A percentile compares a stretch with the other conserved stretches of the same genome.
Evolutionary conservation across 2,888 invertebrate genomes (phyloP).

Genomic region (Dynastes hyllus): DNA sequence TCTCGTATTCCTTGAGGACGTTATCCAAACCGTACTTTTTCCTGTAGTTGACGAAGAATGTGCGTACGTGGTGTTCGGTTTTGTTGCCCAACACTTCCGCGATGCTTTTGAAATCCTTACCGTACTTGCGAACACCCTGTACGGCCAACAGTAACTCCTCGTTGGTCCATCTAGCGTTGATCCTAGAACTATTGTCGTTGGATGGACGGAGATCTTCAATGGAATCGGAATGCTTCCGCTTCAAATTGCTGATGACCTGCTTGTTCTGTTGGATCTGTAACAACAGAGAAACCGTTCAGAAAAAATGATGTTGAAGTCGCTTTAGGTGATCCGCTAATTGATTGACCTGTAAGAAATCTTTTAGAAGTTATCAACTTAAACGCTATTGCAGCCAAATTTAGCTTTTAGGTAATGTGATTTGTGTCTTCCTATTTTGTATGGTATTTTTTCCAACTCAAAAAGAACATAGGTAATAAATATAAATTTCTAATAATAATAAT

Average conservation of each 20-base stretch:
- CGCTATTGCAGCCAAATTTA: slow-evolving; percentile 32
- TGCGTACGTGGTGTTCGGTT: slow-evolving; percentile 92
- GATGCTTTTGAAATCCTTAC: slow-evolving; percentile 93
- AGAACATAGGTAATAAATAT: slow-evolving; percentile 19
- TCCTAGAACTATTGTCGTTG: slow-evolving; percentile 72
- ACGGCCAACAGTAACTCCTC: slow-evolving; percentile 94
- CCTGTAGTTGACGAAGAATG: slow-evolving; percentile 93
- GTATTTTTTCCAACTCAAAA: slow-evolving; percentile 27
- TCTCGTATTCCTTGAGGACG: slow-evolving; percentile 89
- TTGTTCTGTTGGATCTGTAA: slow-evolving; percentile 95
- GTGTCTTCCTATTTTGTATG: background rate
- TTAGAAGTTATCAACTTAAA: slow-evolving; percentile 29
- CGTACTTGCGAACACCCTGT: slow-evolving; percentile 86
- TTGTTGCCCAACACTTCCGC: slow-evolving; percentile 97
- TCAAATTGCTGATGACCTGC: slow-evolving; percentile 90
- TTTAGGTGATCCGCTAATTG: slow-evolving; percentile 6
- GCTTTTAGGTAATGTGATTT: slow-evolving; percentile 26
- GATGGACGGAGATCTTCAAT: slow-evolving; percentile 69
- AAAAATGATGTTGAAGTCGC: background rate
- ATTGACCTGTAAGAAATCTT: slow-evolving; percentile 31
- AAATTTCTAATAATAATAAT: background rate
- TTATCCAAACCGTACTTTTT: slow-evolving; percentile 91
- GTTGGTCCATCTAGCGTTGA: slow-evolving; percentile 93
- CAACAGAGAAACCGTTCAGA: slow-evolving; percentile 60
- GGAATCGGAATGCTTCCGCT: slow-evolving; percentile 80